Base-by-base conservation (phyloP, 2,888 invertebrate species). In the Scaptomyza polygonia region DNA sequence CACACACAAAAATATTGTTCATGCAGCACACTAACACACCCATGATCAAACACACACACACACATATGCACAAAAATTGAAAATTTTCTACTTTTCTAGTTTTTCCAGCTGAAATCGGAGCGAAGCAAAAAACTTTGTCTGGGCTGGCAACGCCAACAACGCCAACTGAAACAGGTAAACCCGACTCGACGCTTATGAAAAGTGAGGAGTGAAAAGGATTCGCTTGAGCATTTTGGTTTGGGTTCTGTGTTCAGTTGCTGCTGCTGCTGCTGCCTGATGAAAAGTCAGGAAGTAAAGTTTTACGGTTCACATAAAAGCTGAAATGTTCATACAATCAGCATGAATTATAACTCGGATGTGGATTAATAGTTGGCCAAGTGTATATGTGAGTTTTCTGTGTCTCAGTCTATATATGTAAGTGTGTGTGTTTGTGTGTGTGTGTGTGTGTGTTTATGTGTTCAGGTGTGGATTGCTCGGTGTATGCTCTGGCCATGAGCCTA, bases 311-410 rank as follows among this genome's bases (percentile, higher is more conserved):
- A 86, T 83, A 85, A 86, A 86, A 85, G 86, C 84, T 83, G 84
- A 72, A 84, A 85, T 85, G 84, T 78, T 88, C 84, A 86, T 86
- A 86, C 88, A 85, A 85, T 85, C 84, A 88, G 88, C 86, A 83
- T 88, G 84, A 85, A 85, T 85, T 88, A 85, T 85, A 88, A 83
- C 86, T 86, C 84, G 84, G 84, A 85, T 88, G 88, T 76, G 88
- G 84, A 85, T 85, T 85, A 85, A 85, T 88, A 83, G 86, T 83
- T 72, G 63, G 44, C 62, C 77, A 79, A 71, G 80, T 77, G 68
- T 72, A 36, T 7, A 29, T 39, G 18, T 45, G 14, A 14, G 44
- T 30, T 12, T 30, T 16, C 53, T 39, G 42, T 53, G 56, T 16
- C 3, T 39, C 8, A 8, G 51, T 39, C 30, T 42, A 25, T n/a